Evolutionary conservation across 2,888 invertebrate genomes (phyloP), one percentile per base, ranked within the genome.

Genomic region (Eugnorisma glareosa): DNA sequence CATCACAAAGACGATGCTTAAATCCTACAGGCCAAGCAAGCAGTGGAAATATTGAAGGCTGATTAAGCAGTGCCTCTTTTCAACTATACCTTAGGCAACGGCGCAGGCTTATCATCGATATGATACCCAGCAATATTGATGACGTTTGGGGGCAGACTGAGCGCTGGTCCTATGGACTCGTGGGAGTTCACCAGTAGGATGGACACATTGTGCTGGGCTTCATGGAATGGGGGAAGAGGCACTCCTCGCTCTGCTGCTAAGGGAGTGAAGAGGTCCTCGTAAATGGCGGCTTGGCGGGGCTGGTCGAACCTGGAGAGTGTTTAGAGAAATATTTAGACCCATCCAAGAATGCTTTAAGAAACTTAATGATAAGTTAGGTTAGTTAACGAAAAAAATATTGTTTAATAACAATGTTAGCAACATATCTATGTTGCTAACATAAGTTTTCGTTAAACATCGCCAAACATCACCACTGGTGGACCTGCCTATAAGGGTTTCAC

Each of bases 51-150:
- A 54, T n/a, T 54, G n/a, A 13, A 54, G n/a, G 5, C 1, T 57
- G 13, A 57, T 57, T 15, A 57, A 28, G 54, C 28, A 57, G 13
- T 57, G 15, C 54, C 57, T 51, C 24, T 51, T 51, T 54, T 0
- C 54, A n/a, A 73, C 6, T 11, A 7, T 88, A 95, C 95, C 93
- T 94, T 91, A 0, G 95, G 94, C 24, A 95, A 77, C 0, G 93
- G 90, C 0, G 91, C 87, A 0, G 86, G 77, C 0, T 88, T 81
- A 6, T 93, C 92, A 2, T 92, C 90, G 5, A 94, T 93, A 76
- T 95, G 94, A 66, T 92, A 95, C 0, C 95, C 95, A 3, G 90
- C 95, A 0, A 95, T 90, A 4, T 93, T 91, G 1, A 95, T 75
- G 0, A 93, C 93, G 37, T 95, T 95, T 0, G 94, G 93, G 0